Base-by-base conservation (phyloP, 2,888 invertebrate genomes). In the Megaustenia siamemsis region DNA sequence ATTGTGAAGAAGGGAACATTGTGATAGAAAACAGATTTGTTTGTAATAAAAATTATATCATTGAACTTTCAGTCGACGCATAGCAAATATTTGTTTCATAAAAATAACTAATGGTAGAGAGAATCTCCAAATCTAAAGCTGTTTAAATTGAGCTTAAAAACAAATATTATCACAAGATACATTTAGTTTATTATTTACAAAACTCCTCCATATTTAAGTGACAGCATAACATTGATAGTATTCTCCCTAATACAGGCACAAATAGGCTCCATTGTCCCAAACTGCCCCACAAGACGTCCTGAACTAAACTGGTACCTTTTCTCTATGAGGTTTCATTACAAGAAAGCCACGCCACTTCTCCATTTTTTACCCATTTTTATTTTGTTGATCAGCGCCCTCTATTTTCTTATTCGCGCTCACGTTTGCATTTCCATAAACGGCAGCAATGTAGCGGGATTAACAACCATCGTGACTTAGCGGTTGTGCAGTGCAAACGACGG, bases 361-460 rank as follows among this genome's bases (percentile, higher is more conserved):
- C 68, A 5, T 2, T 35, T 24, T n/a, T 1, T 21, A 24, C 10
- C 24, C 66, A 28, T 49, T 28, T 0, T 35, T 68, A n/a, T 71
- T 73, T 24, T 40, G 15, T 38, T 10, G 24, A 71, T 86, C 71
- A 40, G 6, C 81, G 24, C 8, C 32, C 32, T n/a, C 71, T 69
- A 4, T 71, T 63, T 24, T 45, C 71, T 24, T 21, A 53, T 53
- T 1, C 15, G n/a, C 35, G 18, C 73, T 73, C 35, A 56, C 43
- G 53, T 60, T 77, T 32, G n/a, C 78, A 60, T 43, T 60, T n/a
- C 53, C n/a, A 10, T 28, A 77, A 77, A n/a, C 35, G 60, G 56
- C 60, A 60, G 38, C n/a, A 69, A 38, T 38, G 53, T 68, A 53
- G n/a, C 45, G 53, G 28, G 53, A 49, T 69, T 69, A 78, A 83